A percentile compares a stretch with the other conserved stretches of the same genome.
Evolutionary conservation across 2,888 invertebrate genomes (phyloP).

Genomic region (Agriopis aurantiaria): DNA sequence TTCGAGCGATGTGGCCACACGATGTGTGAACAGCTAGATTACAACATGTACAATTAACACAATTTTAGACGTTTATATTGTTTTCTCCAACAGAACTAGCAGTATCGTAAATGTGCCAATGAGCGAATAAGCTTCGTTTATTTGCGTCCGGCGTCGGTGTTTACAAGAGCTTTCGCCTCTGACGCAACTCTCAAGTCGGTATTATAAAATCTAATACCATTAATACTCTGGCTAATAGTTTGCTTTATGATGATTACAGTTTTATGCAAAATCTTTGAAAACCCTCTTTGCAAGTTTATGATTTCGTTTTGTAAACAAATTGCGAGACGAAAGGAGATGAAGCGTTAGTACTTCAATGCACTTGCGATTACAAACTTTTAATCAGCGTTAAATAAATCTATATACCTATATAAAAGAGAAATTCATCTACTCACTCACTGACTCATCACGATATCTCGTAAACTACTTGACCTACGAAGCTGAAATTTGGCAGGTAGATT

Average conservation of each 20-base stretch:
- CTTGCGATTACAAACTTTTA: background rate
- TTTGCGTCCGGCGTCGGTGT: conserved; percentile 78
- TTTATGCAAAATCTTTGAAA: background rate
- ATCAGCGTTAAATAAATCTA: background rate
- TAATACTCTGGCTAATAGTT: conserved; percentile 24
- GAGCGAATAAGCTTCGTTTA: conserved; percentile 70
- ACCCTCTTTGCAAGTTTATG: background rate
- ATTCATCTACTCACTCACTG: no score
- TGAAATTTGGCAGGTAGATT: no score
- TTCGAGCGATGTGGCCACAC: no score
- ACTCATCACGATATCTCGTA: no score
- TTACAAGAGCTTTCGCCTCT: conserved; percentile 75
- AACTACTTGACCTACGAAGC: no score
- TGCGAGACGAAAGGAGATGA: background rate
- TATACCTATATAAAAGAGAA: no score
- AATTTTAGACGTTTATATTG: conserved; percentile 26
- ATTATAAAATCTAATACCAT: conserved; percentile 30
- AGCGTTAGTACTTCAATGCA: background rate
- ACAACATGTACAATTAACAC: conserved; percentile 27
- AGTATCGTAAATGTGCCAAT: conserved; percentile 64
- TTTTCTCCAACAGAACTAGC: conserved; percentile 37
- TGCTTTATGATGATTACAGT: conserved; percentile 13
- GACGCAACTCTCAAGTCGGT: conserved; percentile 71
- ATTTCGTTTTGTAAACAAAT: conserved; percentile 9
- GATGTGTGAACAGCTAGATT: conserved; percentile 14